A percentile compares a stretch with the other conserved stretches of the same genome.
Conservation (phyloP, 2,888 invertebrate genomes). For the Cosmorhoe ocellata region DNA sequence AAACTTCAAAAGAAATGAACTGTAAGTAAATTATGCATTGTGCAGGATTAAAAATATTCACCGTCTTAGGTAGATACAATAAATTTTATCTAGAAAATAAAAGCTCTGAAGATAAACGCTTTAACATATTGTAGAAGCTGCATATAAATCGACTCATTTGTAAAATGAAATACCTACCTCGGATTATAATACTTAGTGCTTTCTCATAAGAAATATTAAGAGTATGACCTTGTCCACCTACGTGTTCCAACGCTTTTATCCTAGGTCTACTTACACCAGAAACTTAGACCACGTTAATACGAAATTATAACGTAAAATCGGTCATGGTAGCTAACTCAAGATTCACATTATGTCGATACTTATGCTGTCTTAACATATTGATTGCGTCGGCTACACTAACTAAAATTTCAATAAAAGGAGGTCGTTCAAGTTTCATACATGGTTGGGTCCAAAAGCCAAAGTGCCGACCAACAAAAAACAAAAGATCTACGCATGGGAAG, state of each 20-base stretch:
- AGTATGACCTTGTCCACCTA: slow-evolving; percentile 1
- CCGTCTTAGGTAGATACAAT: slow-evolving; percentile 7
- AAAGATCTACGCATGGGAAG: no score
- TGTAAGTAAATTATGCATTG: slow-evolving; percentile 11
- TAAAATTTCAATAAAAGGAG: no score
- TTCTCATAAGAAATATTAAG: neutral
- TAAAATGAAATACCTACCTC: slow-evolving; percentile 30
- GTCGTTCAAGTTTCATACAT: no score
- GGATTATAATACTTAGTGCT: slow-evolving; percentile 22
- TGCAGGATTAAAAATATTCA: slow-evolving; percentile 5
- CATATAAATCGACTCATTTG: slow-evolving; percentile 62
- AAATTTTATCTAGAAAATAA: slow-evolving; percentile 42
- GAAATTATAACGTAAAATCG: no score
- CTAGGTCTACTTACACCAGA: no score
- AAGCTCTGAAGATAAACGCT: slow-evolving; percentile 49
- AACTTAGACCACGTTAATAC: no score
- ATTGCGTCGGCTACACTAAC: no score
- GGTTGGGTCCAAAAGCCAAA: no score
- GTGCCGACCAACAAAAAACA: no score
- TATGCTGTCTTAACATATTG: no score
- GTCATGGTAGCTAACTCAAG: no score
- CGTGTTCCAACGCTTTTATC: neutral
- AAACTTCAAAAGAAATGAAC: slow-evolving; percentile 11
- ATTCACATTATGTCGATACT: no score
- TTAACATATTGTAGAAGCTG: slow-evolving; percentile 48